Evolutionary conservation across 1,140 invertebrate species (phyloP), one percentile per base, ranked within the genome.

Genomic region (Centruroides sculpturatus): DNA sequence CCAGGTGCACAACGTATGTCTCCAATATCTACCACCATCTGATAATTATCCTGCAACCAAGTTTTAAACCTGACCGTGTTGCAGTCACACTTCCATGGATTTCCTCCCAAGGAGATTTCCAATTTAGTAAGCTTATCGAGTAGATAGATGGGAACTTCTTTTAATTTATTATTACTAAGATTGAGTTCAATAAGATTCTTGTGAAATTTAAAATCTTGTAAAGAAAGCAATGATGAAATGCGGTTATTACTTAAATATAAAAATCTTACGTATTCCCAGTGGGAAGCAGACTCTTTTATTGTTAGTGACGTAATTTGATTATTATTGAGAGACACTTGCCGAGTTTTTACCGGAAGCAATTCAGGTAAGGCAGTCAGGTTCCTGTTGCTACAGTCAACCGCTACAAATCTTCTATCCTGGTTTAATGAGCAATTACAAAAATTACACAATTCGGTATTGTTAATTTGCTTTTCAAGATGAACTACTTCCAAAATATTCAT

Each of bases 71-170:
- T 56, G 36, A 68, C 63, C 10, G 64, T 66, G 12, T 68, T 62
- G 13, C 67, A 68, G 54, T 68, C 65, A 56, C 67, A 68, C 46
- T 51, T 61, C 65, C 63, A 68, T 3, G 67, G 67, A 57, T 68
- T 68, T 9, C 64, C 59, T 47, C 60, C 59, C 7, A 68, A 47
- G 48, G 57, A 59, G 11, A 68, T n/a, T 56, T 66, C 60, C 1
- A 57, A 54, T 3, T 62, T 53, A 35, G 55, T 54, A 12, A 65
- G 61, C 34, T 62, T 63, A 7, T 64, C 63, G 7, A 68, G 55
- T 11, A 66, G 66, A 36, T 68, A 59, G 23, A 57, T 63, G 6
- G 64, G 65, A 34, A 68, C 57, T 54, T 66, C 63, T 12, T 53
- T 66, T n/a, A 68, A 55, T 34, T 54, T 52, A 57, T 68, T 68